A percentile compares a stretch with the other conserved stretches of the same genome.
phyloP scores from a whole-genome alignment of 2,888 invertebrate genomes.

The Oligia strigilis region DNA sequence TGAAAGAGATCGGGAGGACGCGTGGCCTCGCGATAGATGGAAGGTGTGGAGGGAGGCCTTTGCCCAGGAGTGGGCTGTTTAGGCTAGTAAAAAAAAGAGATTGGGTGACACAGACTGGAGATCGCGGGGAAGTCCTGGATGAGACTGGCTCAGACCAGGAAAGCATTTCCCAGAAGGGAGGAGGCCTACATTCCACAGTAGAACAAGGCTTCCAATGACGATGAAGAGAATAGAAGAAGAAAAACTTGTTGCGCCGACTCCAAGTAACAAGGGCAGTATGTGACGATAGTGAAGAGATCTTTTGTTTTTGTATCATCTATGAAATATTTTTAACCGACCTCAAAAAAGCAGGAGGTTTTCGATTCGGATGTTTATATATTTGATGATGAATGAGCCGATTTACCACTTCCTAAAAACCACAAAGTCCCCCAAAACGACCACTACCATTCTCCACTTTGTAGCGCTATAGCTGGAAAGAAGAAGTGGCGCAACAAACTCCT shows the following conservation, averaged over 20 bases:
- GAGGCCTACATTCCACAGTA: neutral
- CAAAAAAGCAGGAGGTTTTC: too few relatives aligned
- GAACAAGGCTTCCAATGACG: neutral
- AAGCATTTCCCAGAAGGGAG: neutral
- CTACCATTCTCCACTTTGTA: too few relatives aligned
- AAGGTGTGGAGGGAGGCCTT: too few relatives aligned
- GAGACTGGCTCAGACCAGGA: neutral
- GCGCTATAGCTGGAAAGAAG: neutral
- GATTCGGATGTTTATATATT: too few relatives aligned
- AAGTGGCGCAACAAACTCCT: neutral
- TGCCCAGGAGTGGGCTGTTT: too few relatives aligned
- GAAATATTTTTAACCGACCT: too few relatives aligned
- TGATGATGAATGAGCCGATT: neutral
- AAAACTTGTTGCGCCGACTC: neutral
- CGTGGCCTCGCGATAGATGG: too few relatives aligned
- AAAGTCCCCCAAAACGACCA: too few relatives aligned
- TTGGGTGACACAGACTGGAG: neutral
- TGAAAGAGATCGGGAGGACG: neutral
- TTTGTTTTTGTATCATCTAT: neutral
- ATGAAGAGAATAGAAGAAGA: neutral
- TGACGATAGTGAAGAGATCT: neutral
- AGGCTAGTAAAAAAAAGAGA: too few relatives aligned
- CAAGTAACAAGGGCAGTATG: neutral
- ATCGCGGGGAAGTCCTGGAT: neutral
- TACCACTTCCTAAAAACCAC: too few relatives aligned